Conservation (phyloP, 2,888 invertebrate genomes). For the Zygothrica quintamaculata region DNA sequence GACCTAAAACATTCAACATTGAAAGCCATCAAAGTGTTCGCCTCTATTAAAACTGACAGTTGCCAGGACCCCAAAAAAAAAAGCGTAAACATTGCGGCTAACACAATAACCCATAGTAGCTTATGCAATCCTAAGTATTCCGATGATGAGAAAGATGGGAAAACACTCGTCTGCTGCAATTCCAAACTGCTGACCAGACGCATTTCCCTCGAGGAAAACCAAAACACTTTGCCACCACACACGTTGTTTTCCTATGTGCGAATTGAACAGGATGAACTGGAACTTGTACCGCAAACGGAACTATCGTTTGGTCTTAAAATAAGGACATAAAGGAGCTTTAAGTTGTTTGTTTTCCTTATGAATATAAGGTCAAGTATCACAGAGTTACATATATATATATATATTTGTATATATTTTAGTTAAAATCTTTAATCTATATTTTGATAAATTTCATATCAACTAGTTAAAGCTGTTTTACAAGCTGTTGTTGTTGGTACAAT, state of each 20-base stretch:
- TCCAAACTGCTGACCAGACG: constrained; percentile 58
- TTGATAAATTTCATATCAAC: no score
- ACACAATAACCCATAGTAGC: constrained; percentile 40
- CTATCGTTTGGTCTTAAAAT: no score
- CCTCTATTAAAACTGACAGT: constrained; percentile 75
- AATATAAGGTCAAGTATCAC: no score
- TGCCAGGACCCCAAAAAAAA: constrained; percentile 25
- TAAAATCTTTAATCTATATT: no score
- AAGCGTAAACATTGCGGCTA: constrained; percentile 71
- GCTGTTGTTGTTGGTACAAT: no score
- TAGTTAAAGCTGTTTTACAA: no score
- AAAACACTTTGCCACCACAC: constrained; percentile 55
- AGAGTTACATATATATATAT: no score
- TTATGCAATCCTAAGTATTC: constrained; percentile 42
- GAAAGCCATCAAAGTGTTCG: constrained; percentile 70
- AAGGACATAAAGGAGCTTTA: no score
- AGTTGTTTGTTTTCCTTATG: no score
- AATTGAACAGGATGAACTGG: no score
- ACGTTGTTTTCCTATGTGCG: constrained; percentile 16
- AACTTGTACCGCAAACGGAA: no score
- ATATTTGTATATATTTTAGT: no score
- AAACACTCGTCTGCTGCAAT: constrained; percentile 30
- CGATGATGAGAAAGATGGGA: constrained; percentile 1
- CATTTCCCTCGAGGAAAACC: constrained; percentile 57
- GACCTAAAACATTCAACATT: constrained; percentile 28